Conservation (phyloP, 2,797 vertebrate genomes). For the Geotrypetes seraphini region DNA sequence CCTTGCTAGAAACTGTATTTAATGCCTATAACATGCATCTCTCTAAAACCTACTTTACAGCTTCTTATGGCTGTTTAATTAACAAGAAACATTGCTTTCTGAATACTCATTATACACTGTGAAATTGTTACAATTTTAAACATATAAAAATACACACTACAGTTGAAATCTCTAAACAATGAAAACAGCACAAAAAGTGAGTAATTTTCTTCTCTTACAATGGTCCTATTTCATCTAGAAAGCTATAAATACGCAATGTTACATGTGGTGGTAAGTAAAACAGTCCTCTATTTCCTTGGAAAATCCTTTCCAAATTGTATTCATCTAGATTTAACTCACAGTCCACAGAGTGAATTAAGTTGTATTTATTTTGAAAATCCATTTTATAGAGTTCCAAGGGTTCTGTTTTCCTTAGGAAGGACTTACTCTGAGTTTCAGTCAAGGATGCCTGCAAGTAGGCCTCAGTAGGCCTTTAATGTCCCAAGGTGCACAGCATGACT, state of each 20-base stretch:
- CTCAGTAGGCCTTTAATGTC: constrained; percentile 30
- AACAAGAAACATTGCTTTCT: constrained; percentile 17
- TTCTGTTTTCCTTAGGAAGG: constrained; percentile 57
- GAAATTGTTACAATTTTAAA: constrained; percentile 13
- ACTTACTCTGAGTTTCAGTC: constrained; percentile 33
- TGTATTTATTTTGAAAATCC: constrained; percentile 66
- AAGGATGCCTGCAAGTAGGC: constrained; percentile 30
- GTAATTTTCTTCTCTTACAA: constrained; percentile 32
- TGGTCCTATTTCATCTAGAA: constrained; percentile 42
- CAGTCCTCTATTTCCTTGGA: constrained; percentile 61
- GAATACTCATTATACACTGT: constrained; percentile 12
- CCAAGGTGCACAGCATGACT: constrained; percentile 50
- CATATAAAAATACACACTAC: background rate
- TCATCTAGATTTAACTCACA: constrained; percentile 68
- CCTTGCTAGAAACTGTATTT: no score
- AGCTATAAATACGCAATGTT: constrained; percentile 43
- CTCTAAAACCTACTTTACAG: no score
- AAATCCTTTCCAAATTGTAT: constrained; percentile 69
- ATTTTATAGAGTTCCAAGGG: constrained; percentile 58
- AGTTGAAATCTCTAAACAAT: constrained; percentile 29
- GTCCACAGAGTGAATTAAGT: constrained; percentile 61
- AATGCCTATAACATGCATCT: no score
- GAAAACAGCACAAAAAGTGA: constrained; percentile 25
- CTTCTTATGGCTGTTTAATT: no score
- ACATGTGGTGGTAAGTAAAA: constrained; percentile 54